Evolutionary conservation across 1,140 invertebrate genomes (phyloP).

Genomic region (Aethina tumida): DNA sequence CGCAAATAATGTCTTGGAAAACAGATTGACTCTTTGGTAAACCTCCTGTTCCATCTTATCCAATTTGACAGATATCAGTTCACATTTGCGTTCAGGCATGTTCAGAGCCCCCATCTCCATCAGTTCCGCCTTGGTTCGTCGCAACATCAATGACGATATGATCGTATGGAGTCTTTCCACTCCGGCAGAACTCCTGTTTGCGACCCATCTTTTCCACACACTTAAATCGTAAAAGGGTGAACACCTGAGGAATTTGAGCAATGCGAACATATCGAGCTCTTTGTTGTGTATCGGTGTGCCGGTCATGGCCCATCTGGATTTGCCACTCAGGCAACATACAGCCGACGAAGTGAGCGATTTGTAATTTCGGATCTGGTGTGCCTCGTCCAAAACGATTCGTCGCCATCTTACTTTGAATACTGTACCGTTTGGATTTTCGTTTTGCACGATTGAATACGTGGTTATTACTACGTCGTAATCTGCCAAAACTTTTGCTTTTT

Average conservation of each 20-base stretch:
- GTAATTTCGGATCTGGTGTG: constrained; percentile 81
- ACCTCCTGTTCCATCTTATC: constrained; percentile 62
- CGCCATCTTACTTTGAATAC: constrained; percentile 66
- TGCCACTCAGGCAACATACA: constrained; percentile 51
- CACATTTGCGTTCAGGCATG: constrained; percentile 54
- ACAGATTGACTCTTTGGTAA: constrained; percentile 65
- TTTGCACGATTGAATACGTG: constrained; percentile 58
- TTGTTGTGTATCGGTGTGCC: constrained; percentile 95
- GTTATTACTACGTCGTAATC: constrained; percentile 63
- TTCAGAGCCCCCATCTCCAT: constrained; percentile 47
- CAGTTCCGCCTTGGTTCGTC: constrained; percentile 74
- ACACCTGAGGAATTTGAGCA: constrained; percentile 76
- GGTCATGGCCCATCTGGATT: constrained; percentile 75
- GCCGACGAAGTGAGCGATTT: constrained; percentile 65
- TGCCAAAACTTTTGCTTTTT: constrained; percentile 47
- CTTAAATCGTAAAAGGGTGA: constrained; percentile 79
- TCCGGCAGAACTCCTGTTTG: constrained; percentile 63
- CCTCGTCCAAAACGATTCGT: constrained; percentile 87
- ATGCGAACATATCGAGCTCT: constrained; percentile 76
- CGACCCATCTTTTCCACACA: constrained; percentile 62
- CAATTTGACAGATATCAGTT: constrained; percentile 49
- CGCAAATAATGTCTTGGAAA: constrained; percentile 62
- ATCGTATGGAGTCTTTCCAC: constrained; percentile 64
- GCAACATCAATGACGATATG: constrained; percentile 69
- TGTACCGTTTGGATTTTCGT: constrained; percentile 44